Conservation (phyloP, 2,113 vertebrate genomes). For the Bufo bufo region DNA sequence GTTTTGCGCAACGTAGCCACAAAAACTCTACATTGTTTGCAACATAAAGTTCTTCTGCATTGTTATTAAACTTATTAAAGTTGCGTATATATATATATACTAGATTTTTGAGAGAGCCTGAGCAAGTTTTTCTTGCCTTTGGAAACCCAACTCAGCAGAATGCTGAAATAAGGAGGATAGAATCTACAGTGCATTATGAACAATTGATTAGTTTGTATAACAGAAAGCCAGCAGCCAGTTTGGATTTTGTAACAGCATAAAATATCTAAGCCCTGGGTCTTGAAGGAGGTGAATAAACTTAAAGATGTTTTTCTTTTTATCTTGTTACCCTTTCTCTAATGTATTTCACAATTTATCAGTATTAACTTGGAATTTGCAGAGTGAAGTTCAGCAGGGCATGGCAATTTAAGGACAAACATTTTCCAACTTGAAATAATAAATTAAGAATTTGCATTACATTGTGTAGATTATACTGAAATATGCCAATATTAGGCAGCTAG, state of each 20-base stretch:
- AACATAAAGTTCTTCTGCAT: not conserved
- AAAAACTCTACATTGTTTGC: not conserved
- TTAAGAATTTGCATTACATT: not conserved
- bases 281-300: slow-evolving; percentile 3
- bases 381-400: not conserved
- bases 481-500: too few species aligned
- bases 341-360: not conserved
- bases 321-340: not conserved
- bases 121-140: not conserved
- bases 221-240: slow-evolving; percentile 28
- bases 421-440: not conserved
- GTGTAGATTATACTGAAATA: not conserved
- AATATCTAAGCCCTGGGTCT: slow-evolving; percentile 2
- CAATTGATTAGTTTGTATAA: slow-evolving; percentile 36
- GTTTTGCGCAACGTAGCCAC: too few species aligned
- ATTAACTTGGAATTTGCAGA: not conserved
- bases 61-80: not conserved
- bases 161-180: not conserved
- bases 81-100: too few species aligned
- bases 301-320: slow-evolving; percentile 9
- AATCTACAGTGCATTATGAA: slow-evolving; percentile 23
- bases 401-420: not conserved
- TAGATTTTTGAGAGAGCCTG: not conserved
- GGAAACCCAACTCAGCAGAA: slow-evolving; percentile 27
- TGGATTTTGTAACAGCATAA: slow-evolving; percentile 33